Evolutionary conservation across 1,140 invertebrate genomes (phyloP).

Genomic region (Apolygus lucorum): DNA sequence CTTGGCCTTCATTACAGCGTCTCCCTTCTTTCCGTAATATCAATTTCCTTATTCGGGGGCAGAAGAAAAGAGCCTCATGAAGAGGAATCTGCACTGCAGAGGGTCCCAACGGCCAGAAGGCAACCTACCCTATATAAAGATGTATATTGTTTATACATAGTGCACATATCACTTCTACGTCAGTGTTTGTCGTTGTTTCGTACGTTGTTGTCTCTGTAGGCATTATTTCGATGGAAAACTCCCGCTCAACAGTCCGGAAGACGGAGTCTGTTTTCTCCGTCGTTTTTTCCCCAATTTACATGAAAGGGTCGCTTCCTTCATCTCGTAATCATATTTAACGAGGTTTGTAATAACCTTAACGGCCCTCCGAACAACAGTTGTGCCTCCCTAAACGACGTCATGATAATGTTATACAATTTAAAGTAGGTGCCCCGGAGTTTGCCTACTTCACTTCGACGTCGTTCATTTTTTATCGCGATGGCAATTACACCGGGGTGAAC

Average conservation of each 20-base stretch:
- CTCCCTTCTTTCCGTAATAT: background rate
- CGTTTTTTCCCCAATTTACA: background rate
- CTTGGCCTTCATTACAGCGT: background rate
- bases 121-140: too few species aligned
- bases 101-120: too few species aligned
- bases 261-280: background rate
- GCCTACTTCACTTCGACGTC: background rate
- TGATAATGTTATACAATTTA: background rate
- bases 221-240: too few species aligned
- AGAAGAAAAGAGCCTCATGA: too few species aligned
- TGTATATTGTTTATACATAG: too few species aligned
- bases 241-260: slow-evolving; percentile 1
- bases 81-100: too few species aligned
- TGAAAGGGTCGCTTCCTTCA: background rate
- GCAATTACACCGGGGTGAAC: background rate
- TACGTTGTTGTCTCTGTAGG: too few species aligned
- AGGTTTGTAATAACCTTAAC: slow-evolving; percentile 6
- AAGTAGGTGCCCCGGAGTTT: too few species aligned
- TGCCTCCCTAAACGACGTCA: background rate
- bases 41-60: too few species aligned
- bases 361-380: slow-evolving; percentile 9
- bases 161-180: too few species aligned
- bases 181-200: too few species aligned
- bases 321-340: slow-evolving; percentile 5
- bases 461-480: background rate